Percentiles rank a stretch among this genome's conserved stretches.
These are phyloP conservation scores for Corythoichthys haematopterus DNA, from an alignment of 2,113 vertebrate genomes.

Conservation along the genomic window DNA sequence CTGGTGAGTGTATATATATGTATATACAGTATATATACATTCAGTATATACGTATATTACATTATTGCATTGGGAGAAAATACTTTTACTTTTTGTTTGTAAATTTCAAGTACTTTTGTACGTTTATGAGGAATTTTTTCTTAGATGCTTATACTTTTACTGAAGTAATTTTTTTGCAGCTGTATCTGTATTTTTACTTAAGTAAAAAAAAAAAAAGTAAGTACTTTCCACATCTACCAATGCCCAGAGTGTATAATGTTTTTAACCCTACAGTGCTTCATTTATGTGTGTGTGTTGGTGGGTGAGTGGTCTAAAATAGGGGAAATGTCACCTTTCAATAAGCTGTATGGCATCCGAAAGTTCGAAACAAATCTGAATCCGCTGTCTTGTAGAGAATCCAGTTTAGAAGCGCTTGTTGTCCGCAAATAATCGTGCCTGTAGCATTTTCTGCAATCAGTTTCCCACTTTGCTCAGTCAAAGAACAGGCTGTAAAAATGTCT, in stretches of 20 bases:
- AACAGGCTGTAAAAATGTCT: constrained; percentile 41
- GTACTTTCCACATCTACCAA: no score
- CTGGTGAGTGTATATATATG: no score
- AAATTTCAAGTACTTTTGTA: no score
- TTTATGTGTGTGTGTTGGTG: constrained; percentile 10
- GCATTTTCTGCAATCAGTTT: constrained; percentile 44
- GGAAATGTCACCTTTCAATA: constrained; percentile 58
- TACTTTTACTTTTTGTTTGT: no score
- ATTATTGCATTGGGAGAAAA: no score
- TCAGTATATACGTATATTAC: no score
- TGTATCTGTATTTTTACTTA: no score
- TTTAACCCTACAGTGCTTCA: neutral
- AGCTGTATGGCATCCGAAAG: constrained; percentile 35
- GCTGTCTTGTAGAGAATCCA: constrained; percentile 33
- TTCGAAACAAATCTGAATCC: constrained; percentile 45
- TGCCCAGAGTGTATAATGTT: neutral
- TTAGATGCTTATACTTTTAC: no score
- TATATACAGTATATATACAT: no score
- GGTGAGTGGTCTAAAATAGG: constrained; percentile 19
- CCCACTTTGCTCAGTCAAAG: constrained; percentile 22
- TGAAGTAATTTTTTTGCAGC: no score
- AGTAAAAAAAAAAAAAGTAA: no score
- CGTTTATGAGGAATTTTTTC: no score
- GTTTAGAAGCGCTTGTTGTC: constrained; percentile 45
- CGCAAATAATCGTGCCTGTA: constrained; percentile 41